phyloP scores from a whole-genome alignment of 2,113 vertebrate genomes.

The Origma solitaria region DNA sequence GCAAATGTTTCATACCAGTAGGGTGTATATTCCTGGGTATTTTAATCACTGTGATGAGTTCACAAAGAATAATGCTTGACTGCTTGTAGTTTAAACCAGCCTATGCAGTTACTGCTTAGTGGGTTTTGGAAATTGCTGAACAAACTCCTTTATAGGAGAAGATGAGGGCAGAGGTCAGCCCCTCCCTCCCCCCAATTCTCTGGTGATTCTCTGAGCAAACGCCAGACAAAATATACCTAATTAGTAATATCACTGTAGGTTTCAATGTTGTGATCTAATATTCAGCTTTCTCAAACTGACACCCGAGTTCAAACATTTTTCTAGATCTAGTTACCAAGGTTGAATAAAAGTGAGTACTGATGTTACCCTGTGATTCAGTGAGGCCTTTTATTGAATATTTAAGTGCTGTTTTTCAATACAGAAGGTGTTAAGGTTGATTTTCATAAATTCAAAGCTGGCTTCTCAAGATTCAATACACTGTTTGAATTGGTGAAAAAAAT shows the following conservation, averaged over 20 bases:
- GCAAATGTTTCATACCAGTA: slow-evolving; percentile 12
- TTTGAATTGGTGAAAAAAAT: neutral
- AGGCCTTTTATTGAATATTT: neutral
- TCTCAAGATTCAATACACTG: slow-evolving; percentile 7
- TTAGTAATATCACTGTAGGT: neutral
- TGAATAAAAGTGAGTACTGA: slow-evolving; percentile 39
- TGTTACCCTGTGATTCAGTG: neutral
- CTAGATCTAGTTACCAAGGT: slow-evolving; percentile 27
- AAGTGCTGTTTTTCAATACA: slow-evolving; percentile 6
- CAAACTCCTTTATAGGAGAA: neutral
- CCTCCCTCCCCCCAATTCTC: neutral
- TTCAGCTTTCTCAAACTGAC: slow-evolving; percentile 40
- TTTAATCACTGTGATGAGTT: slow-evolving; percentile 44
- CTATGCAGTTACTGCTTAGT: neutral
- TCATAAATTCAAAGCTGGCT: slow-evolving; percentile 13
- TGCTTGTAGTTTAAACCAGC: slow-evolving; percentile 10
- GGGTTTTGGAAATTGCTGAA: neutral
- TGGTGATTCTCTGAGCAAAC: neutral
- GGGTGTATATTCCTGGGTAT: neutral
- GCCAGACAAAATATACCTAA: neutral
- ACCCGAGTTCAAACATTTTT: slow-evolving; percentile 24
- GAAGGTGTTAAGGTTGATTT: slow-evolving; percentile 37
- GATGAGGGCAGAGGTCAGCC: neutral
- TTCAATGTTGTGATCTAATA: slow-evolving; percentile 20
- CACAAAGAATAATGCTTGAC: slow-evolving; percentile 9